A percentile compares a stretch with the other conserved stretches of the same genome.
These are phyloP conservation scores for Macrostomum cliftonense DNA, from an alignment of 2,888 invertebrate genomes.

Conservation along the genomic window DNA sequence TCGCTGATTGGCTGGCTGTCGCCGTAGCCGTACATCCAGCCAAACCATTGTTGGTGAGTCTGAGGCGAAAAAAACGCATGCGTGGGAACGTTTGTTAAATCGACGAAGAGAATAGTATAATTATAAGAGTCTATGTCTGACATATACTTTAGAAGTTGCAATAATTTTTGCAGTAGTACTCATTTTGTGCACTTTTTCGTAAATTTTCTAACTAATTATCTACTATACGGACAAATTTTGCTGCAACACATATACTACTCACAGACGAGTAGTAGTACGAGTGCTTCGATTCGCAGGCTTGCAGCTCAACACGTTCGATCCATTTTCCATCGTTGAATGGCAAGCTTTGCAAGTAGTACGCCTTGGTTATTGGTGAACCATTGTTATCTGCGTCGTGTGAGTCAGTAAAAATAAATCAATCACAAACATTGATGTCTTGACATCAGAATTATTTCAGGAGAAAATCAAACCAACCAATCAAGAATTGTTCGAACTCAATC, in stretches of 20 bases:
- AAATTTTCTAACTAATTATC: no score
- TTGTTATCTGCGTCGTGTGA: constrained; percentile 42
- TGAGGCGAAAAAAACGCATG: constrained; percentile 19
- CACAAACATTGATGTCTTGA: neutral
- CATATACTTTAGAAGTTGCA: no score
- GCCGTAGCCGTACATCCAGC: constrained; percentile 53
- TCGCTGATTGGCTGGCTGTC: constrained; percentile 48
- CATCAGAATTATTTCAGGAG: neutral
- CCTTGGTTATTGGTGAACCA: constrained; percentile 49
- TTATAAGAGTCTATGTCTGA: no score
- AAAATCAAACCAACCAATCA: constrained; percentile 44
- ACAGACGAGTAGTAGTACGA: neutral
- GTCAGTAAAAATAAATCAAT: constrained; percentile 10
- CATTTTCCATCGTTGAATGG: neutral
- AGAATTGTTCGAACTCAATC: constrained; percentile 62
- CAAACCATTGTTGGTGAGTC: constrained; percentile 28
- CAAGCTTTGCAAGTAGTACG: constrained; percentile 63
- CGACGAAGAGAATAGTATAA: no score
- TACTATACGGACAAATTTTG: neutral
- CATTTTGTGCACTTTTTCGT: no score
- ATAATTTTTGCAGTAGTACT: no score
- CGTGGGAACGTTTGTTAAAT: no score
- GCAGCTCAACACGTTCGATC: constrained; percentile 50
- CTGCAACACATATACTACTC: neutral
- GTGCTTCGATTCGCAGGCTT: constrained; percentile 37